Evolutionary conservation across 2,113 vertebrate genomes (phyloP), one percentile per base, ranked within the genome.

Genomic region (Cheilinus undulatus): DNA sequence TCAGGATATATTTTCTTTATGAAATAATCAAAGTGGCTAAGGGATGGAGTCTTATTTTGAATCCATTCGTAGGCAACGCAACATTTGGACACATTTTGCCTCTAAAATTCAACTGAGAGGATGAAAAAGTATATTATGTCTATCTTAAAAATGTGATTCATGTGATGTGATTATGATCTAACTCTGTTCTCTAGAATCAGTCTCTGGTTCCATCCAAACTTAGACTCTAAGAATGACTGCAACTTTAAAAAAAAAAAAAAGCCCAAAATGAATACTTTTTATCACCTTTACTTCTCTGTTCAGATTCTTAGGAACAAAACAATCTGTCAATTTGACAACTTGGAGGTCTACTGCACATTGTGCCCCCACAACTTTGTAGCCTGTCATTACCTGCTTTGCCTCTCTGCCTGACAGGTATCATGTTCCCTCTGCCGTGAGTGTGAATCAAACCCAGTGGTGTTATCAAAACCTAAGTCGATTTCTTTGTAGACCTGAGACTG

Each of bases 261-360:
- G 8, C 34, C 9, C 13, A 24, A 4, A 5, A n/a, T n/a, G n/a
- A n/a, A n/a, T 19, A 3, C 3, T 34, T 62, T 27, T 48, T 8
- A 14, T 50, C 48, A 60, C 7, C 38, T 46, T 9, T 3, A 10
- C 20, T 13, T 14, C 32, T 51, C 20, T 23, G 22, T 42, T 72
- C 42, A 52, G 58, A 73, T 76, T 62, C 43, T 12, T 22, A 48
- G 19, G 30, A 12, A 20, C 20, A 34, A 43, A 81, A 68, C 27
- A 53, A 1, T 72, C 74, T 72, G 58, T 85, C 83, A 82, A 61
- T 79, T 64, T 88, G 78, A 73, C 71, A 79, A 17, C 53, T 69
- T 8, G 42, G 70, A 50, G 67, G 54, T 20, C 59, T 24, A 32
- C 46, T 24, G 78, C 67, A 75, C 76, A 75, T 73, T 61, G 15